These are phyloP conservation scores for Leiothrix lutea DNA, from an alignment of 2,113 vertebrate species.

Conservation along the genomic window DNA sequence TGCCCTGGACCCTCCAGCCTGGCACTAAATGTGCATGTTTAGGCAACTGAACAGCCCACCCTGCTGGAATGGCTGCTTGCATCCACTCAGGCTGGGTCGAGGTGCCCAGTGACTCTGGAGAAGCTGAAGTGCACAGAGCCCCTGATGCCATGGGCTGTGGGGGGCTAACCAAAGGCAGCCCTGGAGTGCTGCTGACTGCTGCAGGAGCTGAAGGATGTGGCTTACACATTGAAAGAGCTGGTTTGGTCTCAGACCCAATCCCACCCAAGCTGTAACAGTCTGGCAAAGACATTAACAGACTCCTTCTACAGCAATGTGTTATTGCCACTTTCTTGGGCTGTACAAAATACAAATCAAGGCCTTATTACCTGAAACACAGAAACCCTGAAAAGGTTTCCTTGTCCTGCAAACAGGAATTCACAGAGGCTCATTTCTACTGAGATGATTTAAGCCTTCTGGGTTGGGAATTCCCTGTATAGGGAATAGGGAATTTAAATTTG, in stretches of 20 bases:
- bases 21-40: neutral
- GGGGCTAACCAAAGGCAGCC: neutral
- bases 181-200: neutral
- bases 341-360: neutral
- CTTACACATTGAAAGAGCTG: neutral
- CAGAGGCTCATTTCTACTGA: neutral
- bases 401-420: neutral
- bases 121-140: neutral
- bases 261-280: conserved; percentile 1
- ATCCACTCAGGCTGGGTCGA: neutral
- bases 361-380: neutral
- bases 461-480: neutral
- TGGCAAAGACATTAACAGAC: neutral
- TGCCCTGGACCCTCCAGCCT: neutral
- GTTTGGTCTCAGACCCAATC: neutral
- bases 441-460: neutral
- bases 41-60: neutral
- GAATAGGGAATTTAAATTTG: neutral
- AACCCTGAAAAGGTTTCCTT: neutral
- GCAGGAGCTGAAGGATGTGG: neutral
- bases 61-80: neutral
- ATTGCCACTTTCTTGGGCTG: neutral
- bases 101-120: neutral
- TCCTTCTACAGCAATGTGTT: neutral
- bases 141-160: neutral